Evolutionary conservation across 2,888 invertebrate genomes (phyloP).

Genomic region (Plagodis pulveraria): DNA sequence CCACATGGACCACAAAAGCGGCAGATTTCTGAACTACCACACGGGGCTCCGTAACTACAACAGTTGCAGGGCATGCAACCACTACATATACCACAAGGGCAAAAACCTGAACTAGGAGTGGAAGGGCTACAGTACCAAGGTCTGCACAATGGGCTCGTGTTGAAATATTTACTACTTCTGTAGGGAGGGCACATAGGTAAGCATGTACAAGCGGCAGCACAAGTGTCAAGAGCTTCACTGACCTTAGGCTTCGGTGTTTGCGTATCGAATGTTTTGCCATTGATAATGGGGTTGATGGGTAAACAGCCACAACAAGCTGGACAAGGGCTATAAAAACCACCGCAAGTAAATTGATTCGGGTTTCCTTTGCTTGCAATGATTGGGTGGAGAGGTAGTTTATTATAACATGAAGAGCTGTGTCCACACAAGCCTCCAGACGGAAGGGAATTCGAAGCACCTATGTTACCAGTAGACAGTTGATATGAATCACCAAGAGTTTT

Average conservation of each 20-base stretch:
- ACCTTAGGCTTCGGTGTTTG: too few relatives aligned
- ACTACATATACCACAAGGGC: constrained; percentile 3
- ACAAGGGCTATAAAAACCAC: not conserved
- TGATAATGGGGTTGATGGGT: not conserved
- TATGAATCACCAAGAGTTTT: not conserved
- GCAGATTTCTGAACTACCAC: constrained; percentile 32
- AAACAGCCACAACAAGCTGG: constrained; percentile 19
- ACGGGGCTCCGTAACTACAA: constrained; percentile 35
- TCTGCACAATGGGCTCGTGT: constrained; percentile 37
- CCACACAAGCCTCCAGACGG: not conserved
- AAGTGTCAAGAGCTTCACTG: not conserved
- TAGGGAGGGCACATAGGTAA: constrained; percentile 28
- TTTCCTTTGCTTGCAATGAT: not conserved
- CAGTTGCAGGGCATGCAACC: constrained; percentile 12
- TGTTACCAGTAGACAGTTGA: not conserved
- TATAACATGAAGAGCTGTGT: not conserved
- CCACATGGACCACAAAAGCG: constrained; percentile 38
- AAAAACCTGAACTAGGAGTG: not conserved
- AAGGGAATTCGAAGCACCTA: not conserved
- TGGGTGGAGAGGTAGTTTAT: not conserved
- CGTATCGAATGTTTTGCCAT: too few relatives aligned
- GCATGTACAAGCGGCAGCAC: constrained; percentile 18
- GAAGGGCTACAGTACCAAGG: constrained; percentile 16
- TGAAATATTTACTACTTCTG: constrained; percentile 24
- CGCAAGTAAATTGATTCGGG: not conserved